phyloP scores from a whole-genome alignment of 2,888 invertebrate genomes.

The Stegophylla sp. region DNA sequence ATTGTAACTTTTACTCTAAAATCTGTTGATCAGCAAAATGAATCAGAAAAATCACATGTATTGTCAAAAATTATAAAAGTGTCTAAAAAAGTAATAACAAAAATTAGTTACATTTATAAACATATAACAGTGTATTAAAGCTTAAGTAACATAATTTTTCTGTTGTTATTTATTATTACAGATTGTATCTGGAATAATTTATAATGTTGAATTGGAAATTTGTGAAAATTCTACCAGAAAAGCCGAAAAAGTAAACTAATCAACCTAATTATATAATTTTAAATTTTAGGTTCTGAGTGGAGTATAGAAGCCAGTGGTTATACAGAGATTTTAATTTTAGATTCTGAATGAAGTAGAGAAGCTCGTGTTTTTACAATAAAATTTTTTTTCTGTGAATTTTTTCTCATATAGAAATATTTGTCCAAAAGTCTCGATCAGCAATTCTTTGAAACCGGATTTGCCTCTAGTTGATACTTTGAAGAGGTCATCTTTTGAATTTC shows the following conservation, averaged over 20 bases:
- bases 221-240: conserved; percentile 32
- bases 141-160: not conserved
- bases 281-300: no score
- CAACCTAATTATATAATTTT: not conserved
- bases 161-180: conserved; percentile 12
- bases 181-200: conserved; percentile 48
- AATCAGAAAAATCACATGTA: conserved; percentile 22
- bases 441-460: no score
- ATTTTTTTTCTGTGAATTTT: no score
- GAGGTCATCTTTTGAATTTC: no score
- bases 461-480: no score
- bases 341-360: no score
- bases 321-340: no score
- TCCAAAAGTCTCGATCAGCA: no score
- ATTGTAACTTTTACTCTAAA: conserved; percentile 17
- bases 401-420: no score
- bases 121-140: not conserved
- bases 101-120: not conserved
- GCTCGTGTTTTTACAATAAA: no score
- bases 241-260: conserved; percentile 20
- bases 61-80: conserved; percentile 48
- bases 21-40: conserved; percentile 21
- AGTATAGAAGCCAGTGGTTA: no score
- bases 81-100: conserved; percentile 34
- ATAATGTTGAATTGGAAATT: conserved; percentile 42